Evolutionary conservation across 2,113 vertebrate genomes (phyloP).

Genomic region (Otis tarda): DNA sequence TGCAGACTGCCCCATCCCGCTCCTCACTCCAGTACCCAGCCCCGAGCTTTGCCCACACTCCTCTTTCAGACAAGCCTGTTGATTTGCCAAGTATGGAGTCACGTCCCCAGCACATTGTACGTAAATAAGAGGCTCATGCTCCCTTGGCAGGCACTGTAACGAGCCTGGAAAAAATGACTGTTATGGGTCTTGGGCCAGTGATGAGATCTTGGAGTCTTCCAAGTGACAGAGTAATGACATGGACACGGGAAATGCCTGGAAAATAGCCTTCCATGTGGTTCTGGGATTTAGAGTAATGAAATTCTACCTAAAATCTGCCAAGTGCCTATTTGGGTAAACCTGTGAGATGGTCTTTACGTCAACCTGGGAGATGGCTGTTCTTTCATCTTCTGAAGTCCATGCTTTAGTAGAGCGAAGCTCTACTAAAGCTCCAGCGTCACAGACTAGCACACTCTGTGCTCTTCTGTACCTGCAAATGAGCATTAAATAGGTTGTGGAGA

Average conservation of each 20-base stretch:
- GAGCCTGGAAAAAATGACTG: conserved; percentile 18
- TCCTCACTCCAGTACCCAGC: not conserved
- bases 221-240: not conserved
- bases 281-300: not conserved
- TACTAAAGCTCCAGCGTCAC: not conserved
- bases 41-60: not conserved
- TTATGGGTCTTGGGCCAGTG: not conserved
- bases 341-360: not conserved
- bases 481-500: not conserved
- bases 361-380: not conserved
- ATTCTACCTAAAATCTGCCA: not conserved
- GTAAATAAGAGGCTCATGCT: not conserved
- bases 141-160: not conserved
- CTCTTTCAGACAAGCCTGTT: not conserved
- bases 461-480: not conserved
- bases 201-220: conserved; percentile 9
- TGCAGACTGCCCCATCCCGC: accelerated
- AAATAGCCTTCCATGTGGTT: not conserved
- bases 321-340: not conserved
- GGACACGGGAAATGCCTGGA: not conserved
- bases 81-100: not conserved
- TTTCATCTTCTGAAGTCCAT: not conserved
- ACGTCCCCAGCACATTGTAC: not conserved
- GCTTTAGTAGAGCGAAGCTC: not conserved
- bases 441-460: not conserved